phyloP scores from a whole-genome alignment of 2,113 vertebrate genomes.

The Sinocyclocheilus anophthalmus region DNA sequence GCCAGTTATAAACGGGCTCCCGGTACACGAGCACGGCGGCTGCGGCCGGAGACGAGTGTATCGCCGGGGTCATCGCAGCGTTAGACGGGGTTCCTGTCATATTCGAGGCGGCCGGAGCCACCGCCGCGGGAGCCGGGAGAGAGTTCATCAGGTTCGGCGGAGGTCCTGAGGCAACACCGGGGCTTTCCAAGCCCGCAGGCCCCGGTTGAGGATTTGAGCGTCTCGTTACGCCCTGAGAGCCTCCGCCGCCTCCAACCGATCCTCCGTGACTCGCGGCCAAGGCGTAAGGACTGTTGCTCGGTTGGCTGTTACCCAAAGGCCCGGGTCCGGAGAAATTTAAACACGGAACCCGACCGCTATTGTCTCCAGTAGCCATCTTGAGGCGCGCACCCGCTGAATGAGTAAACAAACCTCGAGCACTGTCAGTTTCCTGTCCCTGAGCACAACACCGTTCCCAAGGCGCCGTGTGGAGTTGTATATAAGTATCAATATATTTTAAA shows the following conservation, averaged over 20 bases:
- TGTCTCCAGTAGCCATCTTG: slow-evolving; percentile 91
- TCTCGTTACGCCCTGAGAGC: slow-evolving; percentile 66
- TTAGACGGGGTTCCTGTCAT: slow-evolving; percentile 72
- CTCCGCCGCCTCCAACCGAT: slow-evolving; percentile 62
- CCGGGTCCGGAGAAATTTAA: slow-evolving; percentile 75
- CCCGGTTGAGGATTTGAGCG: slow-evolving; percentile 77
- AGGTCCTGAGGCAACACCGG: slow-evolving; percentile 70
- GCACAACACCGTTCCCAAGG: background rate
- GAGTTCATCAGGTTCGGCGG: slow-evolving; percentile 73
- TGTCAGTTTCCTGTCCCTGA: too few species aligned
- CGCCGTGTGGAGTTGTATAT: background rate
- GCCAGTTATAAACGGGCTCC: slow-evolving; percentile 93
- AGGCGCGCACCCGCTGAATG: slow-evolving; percentile 24
- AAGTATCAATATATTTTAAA: too few species aligned
- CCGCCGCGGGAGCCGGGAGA: slow-evolving; percentile 68
- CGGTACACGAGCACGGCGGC: slow-evolving; percentile 81
- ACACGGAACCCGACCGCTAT: slow-evolving; percentile 79
- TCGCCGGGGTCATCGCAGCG: slow-evolving; percentile 55
- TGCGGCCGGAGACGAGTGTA: slow-evolving; percentile 69
- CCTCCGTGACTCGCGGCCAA: slow-evolving; percentile 76
- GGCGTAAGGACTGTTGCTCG: slow-evolving; percentile 75
- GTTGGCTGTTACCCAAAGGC: slow-evolving; percentile 76
- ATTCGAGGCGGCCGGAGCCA: slow-evolving; percentile 69
- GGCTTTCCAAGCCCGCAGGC: slow-evolving; percentile 74
- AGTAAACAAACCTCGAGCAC: slow-evolving; percentile 67